Evolutionary conservation across 2,797 vertebrate genomes (phyloP).

Genomic region (Centropyge bicolor): DNA sequence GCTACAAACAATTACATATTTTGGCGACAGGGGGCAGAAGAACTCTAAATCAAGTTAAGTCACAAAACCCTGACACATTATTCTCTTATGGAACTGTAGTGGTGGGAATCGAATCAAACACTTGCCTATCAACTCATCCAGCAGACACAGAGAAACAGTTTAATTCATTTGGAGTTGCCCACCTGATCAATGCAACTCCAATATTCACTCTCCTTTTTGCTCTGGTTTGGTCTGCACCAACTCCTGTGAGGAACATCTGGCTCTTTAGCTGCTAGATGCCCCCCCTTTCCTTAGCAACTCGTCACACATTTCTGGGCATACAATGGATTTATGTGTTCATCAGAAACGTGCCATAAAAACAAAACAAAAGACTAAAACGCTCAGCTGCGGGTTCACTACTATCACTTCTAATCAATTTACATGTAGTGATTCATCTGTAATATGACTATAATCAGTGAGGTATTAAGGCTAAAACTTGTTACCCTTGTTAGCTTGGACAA

Average conservation of each 20-base stretch:
- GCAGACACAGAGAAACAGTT: neutral
- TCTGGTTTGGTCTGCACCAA: neutral
- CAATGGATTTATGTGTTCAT: too few relatives aligned
- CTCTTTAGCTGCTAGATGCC: neutral
- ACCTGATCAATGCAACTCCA: neutral
- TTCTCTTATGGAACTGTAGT: neutral
- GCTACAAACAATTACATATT: neutral
- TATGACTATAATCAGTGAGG: neutral
- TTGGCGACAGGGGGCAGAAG: neutral
- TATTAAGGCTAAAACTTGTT: too few relatives aligned
- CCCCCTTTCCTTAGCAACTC: too few relatives aligned
- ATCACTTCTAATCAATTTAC: too few relatives aligned
- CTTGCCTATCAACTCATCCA: neutral
- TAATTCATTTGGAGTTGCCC: neutral
- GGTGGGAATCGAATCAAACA: neutral
- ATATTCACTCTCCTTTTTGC: neutral
- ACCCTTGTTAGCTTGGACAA: too few relatives aligned
- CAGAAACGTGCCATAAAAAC: neutral
- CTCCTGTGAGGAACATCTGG: neutral
- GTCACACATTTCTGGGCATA: too few relatives aligned
- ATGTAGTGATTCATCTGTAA: neutral
- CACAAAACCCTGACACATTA: neutral
- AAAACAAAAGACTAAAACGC: neutral
- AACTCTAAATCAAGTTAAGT: neutral
- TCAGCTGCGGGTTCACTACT: neutral